Evolutionary conservation across 1,140 invertebrate genomes (phyloP).

Genomic region (Trachymyrmex cornetzi): DNA sequence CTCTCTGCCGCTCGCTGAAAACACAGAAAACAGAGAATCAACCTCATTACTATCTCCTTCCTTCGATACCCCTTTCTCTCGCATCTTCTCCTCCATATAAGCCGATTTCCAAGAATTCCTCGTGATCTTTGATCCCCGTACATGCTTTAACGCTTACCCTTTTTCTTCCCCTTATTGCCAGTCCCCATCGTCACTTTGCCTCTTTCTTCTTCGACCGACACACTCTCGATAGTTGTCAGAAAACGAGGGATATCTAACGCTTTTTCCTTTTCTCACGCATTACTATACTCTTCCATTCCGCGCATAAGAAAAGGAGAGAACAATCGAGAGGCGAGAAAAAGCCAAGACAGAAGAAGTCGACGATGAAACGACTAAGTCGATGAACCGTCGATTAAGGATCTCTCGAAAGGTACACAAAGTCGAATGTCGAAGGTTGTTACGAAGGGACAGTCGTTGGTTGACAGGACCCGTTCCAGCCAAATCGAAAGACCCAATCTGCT

Average conservation of each 20-base stretch:
- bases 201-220: slow-evolving; percentile 62
- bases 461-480: slow-evolving; percentile 71
- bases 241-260: slow-evolving; percentile 79
- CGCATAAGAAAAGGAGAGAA: slow-evolving; percentile 1
- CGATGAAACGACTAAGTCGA: slow-evolving; percentile 47
- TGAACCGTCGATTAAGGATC: slow-evolving; percentile 75
- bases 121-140: slow-evolving; percentile 82
- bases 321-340: slow-evolving; percentile 60
- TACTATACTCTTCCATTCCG: slow-evolving; percentile 22
- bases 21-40: slow-evolving; percentile 84
- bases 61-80: slow-evolving; percentile 62
- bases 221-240: slow-evolving; percentile 80
- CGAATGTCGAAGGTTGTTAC: slow-evolving; percentile 65
- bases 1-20: slow-evolving; percentile 78
- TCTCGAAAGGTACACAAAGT: slow-evolving; percentile 66
- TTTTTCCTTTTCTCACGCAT: slow-evolving; percentile 67
- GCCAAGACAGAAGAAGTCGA: background rate
- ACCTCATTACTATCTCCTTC: slow-evolving; percentile 85
- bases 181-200: slow-evolving; percentile 6
- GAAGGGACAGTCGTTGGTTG: slow-evolving; percentile 54
- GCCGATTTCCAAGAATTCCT: slow-evolving; percentile 82
- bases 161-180: background rate
- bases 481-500: slow-evolving; percentile 75
- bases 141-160: slow-evolving; percentile 73
- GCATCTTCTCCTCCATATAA: slow-evolving; percentile 57